These are phyloP conservation scores for Rafetus swinhoei DNA, from an alignment of 2,113 vertebrate species.

Conservation along the genomic window DNA sequence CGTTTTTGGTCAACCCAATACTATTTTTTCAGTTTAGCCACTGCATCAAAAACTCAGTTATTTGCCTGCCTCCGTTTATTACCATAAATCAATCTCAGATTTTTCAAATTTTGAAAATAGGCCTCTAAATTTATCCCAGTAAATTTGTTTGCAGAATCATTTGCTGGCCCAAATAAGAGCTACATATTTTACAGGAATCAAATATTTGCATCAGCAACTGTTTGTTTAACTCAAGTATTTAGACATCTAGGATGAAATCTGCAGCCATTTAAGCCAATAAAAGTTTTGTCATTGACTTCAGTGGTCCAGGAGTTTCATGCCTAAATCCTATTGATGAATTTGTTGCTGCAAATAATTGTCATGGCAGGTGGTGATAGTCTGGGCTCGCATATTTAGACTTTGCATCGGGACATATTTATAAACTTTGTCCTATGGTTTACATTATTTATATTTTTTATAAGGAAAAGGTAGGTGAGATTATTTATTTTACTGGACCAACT, in stretches of 20 bases:
- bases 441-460: not conserved
- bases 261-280: no score
- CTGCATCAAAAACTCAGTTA: not conserved
- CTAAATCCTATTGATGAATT: not conserved
- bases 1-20: no score
- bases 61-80: not conserved
- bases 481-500: not conserved
- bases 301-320: not conserved
- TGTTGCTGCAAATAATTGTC: rapidly evolving
- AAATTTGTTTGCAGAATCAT: not conserved
- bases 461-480: not conserved
- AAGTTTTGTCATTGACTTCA: not conserved
- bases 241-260: not conserved
- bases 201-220: not conserved
- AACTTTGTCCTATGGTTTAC: not conserved
- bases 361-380: not conserved
- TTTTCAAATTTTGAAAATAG: conserved; percentile 12
- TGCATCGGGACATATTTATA: not conserved
- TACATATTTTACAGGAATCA: not conserved
- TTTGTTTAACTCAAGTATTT: not conserved
- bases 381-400: not conserved
- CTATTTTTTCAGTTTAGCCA: not conserved
- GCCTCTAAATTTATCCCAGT: conserved; percentile 9
- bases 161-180: not conserved
- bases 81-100: not conserved